A percentile compares a stretch with the other conserved stretches of the same genome.
Evolutionary conservation across 2,113 vertebrate genomes (phyloP).

Genomic region (Pteropus alecto): DNA sequence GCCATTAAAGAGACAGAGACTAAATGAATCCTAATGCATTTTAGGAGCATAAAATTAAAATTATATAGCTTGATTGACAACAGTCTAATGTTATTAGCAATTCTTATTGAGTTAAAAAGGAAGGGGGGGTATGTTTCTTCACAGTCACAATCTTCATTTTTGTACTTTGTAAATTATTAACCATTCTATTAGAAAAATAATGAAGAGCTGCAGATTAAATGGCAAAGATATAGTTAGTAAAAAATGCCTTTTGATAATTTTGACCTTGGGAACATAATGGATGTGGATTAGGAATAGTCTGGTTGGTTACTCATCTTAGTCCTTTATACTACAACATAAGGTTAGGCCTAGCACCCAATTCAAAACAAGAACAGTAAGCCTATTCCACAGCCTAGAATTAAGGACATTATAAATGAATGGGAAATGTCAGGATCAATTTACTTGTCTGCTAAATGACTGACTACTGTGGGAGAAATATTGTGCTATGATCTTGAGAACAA

Average conservation of each 20-base stretch:
- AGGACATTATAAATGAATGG: not conserved
- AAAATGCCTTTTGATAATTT: conserved; percentile 57
- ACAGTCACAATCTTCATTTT: conserved; percentile 68
- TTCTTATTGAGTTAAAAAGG: conserved; percentile 56
- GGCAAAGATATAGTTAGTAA: conserved; percentile 52
- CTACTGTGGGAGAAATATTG: not conserved
- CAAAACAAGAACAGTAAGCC: not conserved
- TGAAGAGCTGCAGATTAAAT: conserved; percentile 61
- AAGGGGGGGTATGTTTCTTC: conserved; percentile 56
- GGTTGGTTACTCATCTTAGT: not conserved
- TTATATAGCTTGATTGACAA: conserved; percentile 49
- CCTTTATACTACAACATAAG: not conserved
- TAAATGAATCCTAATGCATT: conserved; percentile 60
- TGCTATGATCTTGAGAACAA: not conserved
- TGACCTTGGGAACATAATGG: conserved; percentile 36
- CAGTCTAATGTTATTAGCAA: conserved; percentile 60
- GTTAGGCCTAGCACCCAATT: not conserved
- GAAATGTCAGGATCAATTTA: conserved; percentile 22
- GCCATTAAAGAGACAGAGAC: conserved; percentile 38
- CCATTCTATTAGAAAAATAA: conserved; percentile 75
- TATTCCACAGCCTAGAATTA: not conserved
- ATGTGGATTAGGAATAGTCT: conserved; percentile 22
- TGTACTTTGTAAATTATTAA: conserved; percentile 77
- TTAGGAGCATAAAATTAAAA: conserved; percentile 63
- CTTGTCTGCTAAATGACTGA: not conserved